A percentile compares a stretch with the other conserved stretches of the same genome.
These are phyloP conservation scores for Pheucticus melanocephalus DNA, from an alignment of 2,113 vertebrate species.

Conservation along the genomic window DNA sequence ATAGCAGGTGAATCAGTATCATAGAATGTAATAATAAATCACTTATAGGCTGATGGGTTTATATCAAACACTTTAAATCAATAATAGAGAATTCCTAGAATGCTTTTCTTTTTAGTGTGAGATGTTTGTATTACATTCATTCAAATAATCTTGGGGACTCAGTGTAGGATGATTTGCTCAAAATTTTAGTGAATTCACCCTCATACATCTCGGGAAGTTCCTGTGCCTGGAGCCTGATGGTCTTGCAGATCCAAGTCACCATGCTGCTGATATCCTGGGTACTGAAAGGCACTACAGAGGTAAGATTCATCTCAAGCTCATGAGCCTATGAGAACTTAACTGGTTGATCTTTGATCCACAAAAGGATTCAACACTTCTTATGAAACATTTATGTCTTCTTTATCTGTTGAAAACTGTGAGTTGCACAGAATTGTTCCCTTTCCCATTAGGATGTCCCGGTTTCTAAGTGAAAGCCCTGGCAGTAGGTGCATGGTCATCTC, in stretches of 20 bases:
- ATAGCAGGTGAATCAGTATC: background rate
- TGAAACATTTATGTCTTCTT: background rate
- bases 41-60: background rate
- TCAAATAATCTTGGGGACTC: background rate
- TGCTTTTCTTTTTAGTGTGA: background rate
- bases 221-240: background rate
- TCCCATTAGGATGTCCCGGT: background rate
- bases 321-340: background rate
- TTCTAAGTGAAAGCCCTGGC: background rate
- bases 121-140: background rate
- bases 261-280: background rate
- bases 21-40: background rate
- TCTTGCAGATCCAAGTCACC: background rate
- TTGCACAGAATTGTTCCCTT: background rate
- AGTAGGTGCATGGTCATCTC: background rate
- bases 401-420: background rate
- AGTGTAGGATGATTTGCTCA: background rate
- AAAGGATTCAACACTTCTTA: background rate
- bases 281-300: background rate
- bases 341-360: background rate
- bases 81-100: background rate
- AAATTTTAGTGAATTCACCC: background rate
- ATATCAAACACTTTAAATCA: background rate
- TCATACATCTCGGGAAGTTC: background rate
- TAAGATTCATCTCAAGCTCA: background rate